phyloP scores from a whole-genome alignment of 2,113 vertebrate genomes.

The Pomatostomus ruficeps region DNA sequence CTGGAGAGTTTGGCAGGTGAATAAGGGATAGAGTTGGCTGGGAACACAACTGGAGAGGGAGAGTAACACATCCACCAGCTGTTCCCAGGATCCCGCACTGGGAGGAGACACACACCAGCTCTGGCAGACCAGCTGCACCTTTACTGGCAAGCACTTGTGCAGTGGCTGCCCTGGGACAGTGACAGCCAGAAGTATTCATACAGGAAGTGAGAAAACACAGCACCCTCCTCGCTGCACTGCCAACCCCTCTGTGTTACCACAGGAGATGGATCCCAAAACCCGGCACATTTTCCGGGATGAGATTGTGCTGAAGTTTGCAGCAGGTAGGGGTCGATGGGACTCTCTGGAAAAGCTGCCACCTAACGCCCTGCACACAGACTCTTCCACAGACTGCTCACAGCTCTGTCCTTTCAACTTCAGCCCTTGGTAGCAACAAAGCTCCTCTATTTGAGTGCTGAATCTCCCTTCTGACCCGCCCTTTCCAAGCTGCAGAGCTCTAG shows the following conservation, averaged over 20 bases:
- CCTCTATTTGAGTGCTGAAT: neutral
- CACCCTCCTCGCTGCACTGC: neutral
- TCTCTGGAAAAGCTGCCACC: neutral
- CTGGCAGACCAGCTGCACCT: neutral
- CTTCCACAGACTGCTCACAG: neutral
- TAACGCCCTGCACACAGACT: neutral
- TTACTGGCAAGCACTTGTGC: neutral
- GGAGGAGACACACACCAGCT: constrained; percentile 18
- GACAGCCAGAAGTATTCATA: neutral
- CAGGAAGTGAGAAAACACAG: neutral
- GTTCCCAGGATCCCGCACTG: neutral
- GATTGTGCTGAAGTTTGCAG: neutral
- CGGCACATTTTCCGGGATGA: rapidly evolving
- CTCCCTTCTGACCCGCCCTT: neutral
- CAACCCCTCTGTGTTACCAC: neutral
- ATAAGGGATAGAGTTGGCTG: neutral
- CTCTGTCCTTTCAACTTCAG: neutral
- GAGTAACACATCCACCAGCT: neutral
- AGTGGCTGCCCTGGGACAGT: neutral
- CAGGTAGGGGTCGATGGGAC: neutral
- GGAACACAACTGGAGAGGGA: neutral
- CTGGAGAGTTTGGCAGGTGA: neutral
- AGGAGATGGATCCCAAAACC: rapidly evolving
- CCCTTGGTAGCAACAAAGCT: neutral
- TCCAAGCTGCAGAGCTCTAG: neutral